Percentiles rank a stretch among this genome's conserved stretches.
These are phyloP conservation scores for Anser cygnoides DNA, from an alignment of 2,113 vertebrate genomes.

Conservation along the genomic window DNA sequence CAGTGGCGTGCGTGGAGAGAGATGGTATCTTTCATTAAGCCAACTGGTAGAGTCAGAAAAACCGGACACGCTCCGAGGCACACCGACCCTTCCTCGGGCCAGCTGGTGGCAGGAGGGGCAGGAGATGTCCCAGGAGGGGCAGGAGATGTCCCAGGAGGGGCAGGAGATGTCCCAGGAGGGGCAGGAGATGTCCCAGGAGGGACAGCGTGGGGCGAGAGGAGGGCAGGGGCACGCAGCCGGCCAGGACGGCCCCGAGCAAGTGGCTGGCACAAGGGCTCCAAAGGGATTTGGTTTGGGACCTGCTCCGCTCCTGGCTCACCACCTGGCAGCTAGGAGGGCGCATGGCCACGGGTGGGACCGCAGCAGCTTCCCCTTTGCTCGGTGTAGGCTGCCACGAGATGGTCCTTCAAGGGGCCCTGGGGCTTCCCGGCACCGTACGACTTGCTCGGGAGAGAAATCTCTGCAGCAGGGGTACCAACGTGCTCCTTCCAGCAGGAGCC, in stretches of 20 bases:
- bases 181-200: neutral
- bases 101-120: neutral
- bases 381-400: neutral
- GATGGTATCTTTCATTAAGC: constrained; percentile 20
- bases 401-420: neutral
- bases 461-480: neutral
- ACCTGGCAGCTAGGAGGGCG: neutral
- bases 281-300: neutral
- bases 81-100: neutral
- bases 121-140: too few species aligned
- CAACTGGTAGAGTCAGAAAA: constrained; percentile 54
- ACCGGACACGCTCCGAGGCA: neutral
- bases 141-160: too few species aligned
- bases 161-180: neutral
- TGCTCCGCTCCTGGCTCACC: neutral
- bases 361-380: neutral
- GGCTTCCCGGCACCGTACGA: neutral
- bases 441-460: neutral
- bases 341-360: neutral
- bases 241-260: neutral
- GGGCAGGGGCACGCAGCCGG: neutral
- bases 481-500: neutral
- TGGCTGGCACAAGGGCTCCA: too few species aligned
- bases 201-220: neutral
- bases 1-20: neutral